These are phyloP conservation scores for Periophthalmodon schlosseri DNA, from an alignment of 2,113 vertebrate species.

Conservation along the genomic window DNA sequence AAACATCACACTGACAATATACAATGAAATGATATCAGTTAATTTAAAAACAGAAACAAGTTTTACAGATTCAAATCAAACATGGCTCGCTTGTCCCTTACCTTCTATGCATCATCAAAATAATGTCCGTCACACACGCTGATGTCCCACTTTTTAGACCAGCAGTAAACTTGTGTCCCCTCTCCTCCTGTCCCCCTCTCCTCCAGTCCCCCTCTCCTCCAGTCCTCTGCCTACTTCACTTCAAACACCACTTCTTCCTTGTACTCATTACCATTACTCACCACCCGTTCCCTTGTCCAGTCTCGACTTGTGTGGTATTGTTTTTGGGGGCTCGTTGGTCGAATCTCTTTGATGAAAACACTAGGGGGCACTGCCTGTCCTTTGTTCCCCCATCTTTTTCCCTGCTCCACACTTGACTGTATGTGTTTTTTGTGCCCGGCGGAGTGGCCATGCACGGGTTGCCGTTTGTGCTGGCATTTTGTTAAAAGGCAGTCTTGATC, in stretches of 20 bases:
- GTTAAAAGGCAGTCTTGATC: slow-evolving; percentile 74
- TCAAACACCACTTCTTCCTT: slow-evolving; percentile 58
- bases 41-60: neutral
- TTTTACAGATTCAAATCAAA: slow-evolving; percentile 46
- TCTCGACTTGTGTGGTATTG: slow-evolving; percentile 50
- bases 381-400: slow-evolving; percentile 79
- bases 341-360: slow-evolving; percentile 83
- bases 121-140: neutral
- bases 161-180: slow-evolving; percentile 37
- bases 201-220: slow-evolving; percentile 30
- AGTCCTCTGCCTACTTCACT: slow-evolving; percentile 20
- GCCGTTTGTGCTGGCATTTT: slow-evolving; percentile 54
- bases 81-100: slow-evolving; percentile 61
- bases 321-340: slow-evolving; percentile 61
- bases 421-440: slow-evolving; percentile 44
- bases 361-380: slow-evolving; percentile 99
- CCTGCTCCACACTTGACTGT: slow-evolving; percentile 41
- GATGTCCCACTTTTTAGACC: slow-evolving; percentile 6
- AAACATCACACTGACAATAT: too few relatives aligned
- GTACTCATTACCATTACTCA: slow-evolving; percentile 41
- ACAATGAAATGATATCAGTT: neutral
- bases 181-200: slow-evolving; percentile 21
- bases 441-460: slow-evolving; percentile 36
- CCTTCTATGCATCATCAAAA: slow-evolving; percentile 9
- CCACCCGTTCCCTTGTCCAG: slow-evolving; percentile 13